A percentile compares a stretch with the other conserved stretches of the same genome.
Evolutionary conservation across 2,113 vertebrate species (phyloP).

Genomic region (Colaptes auratus): DNA sequence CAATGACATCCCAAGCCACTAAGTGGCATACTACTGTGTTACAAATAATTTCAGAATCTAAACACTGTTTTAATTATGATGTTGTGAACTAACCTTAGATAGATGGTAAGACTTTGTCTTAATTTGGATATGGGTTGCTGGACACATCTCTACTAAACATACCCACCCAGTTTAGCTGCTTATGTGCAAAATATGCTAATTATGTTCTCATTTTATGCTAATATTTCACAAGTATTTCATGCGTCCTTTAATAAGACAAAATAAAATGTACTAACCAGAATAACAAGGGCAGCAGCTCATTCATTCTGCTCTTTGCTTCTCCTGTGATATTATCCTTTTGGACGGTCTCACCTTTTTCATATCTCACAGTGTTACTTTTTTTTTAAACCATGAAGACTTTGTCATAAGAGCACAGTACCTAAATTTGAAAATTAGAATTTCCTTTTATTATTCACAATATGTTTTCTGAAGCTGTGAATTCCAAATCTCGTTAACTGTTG

Average conservation of each 20-base stretch:
- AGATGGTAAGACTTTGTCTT: conserved; percentile 49
- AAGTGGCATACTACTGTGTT: background rate
- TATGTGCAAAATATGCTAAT: conserved; percentile 61
- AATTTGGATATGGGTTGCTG: conserved; percentile 53
- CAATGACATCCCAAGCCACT: background rate
- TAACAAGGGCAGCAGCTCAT: conserved; percentile 71
- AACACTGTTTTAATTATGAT: conserved; percentile 27
- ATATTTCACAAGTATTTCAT: conserved; percentile 86
- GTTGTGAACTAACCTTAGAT: conserved; percentile 63
- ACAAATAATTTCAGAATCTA: conserved; percentile 13
- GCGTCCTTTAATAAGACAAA: conserved; percentile 78
- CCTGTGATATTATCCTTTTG: conserved; percentile 69
- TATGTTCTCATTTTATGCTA: conserved; percentile 74
- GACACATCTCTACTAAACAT: conserved; percentile 42
- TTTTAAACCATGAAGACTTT: conserved; percentile 40
- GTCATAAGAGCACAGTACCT: conserved; percentile 70
- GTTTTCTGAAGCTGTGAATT: background rate
- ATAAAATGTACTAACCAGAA: conserved; percentile 76
- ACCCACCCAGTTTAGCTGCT: conserved; percentile 60
- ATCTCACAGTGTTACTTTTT: background rate
- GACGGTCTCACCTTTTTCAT: conserved; percentile 47
- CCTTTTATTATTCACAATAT: background rate
- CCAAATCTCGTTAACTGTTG: background rate
- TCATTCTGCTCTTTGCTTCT: conserved; percentile 77
- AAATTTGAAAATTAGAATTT: conserved; percentile 9